phyloP scores from a whole-genome alignment of 2,797 vertebrate species.

The Poeciliopsis turneri region DNA sequence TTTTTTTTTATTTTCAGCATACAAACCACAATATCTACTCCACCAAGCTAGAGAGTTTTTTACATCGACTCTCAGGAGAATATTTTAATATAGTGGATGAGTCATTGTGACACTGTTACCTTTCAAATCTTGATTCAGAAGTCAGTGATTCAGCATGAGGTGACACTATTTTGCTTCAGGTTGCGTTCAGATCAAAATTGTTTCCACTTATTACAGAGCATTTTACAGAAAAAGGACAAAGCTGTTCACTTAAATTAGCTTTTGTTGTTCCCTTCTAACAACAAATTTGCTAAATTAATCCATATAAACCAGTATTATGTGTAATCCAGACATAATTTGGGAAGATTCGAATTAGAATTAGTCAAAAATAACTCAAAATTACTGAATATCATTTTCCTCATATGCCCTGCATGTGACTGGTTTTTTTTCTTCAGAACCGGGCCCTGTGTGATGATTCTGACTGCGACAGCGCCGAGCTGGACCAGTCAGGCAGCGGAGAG shows the following conservation, averaged over 20 bases:
- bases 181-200: not conserved
- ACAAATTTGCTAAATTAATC: not conserved
- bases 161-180: not conserved
- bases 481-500: conserved; percentile 90
- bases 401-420: not conserved
- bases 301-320: not conserved
- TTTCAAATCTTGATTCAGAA: not conserved
- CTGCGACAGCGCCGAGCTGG: conserved; percentile 91
- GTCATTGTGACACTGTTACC: not conserved
- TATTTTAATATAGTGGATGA: not conserved
- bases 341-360: not conserved
- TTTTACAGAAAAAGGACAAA: not conserved
- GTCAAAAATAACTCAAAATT: not conserved
- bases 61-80: not conserved
- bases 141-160: not conserved
- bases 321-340: not conserved
- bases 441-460: conserved; percentile 89
- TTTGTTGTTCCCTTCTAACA: not conserved
- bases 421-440: conserved; percentile 67
- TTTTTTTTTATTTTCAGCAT: not conserved
- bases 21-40: not conserved
- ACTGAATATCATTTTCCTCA: not conserved
- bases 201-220: not conserved
- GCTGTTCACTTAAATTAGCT: not conserved
- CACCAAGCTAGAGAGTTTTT: not conserved